These are phyloP conservation scores for Melanostoma mellinum DNA, from an alignment of 2,888 invertebrate species.

Conservation along the genomic window DNA sequence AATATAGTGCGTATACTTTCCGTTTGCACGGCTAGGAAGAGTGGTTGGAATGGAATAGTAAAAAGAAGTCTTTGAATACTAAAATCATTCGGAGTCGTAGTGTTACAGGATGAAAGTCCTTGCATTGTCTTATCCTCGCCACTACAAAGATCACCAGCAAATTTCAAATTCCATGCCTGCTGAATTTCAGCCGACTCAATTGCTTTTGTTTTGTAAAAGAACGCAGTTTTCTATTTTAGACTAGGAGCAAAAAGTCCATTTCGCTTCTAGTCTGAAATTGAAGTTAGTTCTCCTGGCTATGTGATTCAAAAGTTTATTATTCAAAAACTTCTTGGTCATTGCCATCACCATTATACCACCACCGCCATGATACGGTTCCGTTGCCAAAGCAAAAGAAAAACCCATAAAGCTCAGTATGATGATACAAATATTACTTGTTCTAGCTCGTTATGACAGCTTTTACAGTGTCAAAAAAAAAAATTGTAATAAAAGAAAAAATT, in stretches of 20 bases:
- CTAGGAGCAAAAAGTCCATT: no score
- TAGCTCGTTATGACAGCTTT: conserved; percentile 18
- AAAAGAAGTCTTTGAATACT: no score
- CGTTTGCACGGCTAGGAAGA: no score
- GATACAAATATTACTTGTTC: conserved; percentile 44
- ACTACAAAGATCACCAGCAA: background rate
- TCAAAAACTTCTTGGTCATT: conserved; percentile 39
- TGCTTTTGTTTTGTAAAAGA: conserved; percentile 20
- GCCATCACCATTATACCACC: conserved; percentile 27
- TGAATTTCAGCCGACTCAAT: conserved; percentile 3
- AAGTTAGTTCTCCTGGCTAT: background rate
- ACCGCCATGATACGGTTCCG: background rate
- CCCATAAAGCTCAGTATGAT: conserved; percentile 50
- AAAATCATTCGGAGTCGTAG: no score
- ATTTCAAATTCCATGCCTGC: background rate
- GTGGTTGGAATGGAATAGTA: no score
- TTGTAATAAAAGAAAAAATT: background rate
- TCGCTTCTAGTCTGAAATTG: background rate
- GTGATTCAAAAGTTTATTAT: conserved; percentile 3
- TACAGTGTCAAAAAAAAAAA: background rate
- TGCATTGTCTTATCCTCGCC: conserved; percentile 7
- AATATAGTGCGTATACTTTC: no score
- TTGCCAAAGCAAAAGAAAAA: conserved; percentile 14
- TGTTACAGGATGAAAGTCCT: background rate
- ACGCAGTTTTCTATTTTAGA: background rate